These are phyloP conservation scores for Symphodus melops DNA, from an alignment of 2,113 vertebrate species.

Conservation along the genomic window DNA sequence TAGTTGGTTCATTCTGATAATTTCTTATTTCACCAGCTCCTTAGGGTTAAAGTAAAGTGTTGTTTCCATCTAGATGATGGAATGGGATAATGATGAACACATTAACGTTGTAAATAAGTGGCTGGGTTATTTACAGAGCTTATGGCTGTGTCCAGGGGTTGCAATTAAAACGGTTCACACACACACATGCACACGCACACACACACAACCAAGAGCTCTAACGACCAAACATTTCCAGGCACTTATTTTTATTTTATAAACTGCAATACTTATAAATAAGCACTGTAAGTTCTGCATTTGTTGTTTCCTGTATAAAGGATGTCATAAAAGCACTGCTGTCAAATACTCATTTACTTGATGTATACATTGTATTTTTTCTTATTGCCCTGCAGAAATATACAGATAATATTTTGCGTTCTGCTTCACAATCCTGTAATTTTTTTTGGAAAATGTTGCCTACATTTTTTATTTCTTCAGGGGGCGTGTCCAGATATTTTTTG, in stretches of 20 bases:
- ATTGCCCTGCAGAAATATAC: neutral
- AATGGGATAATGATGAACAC: constrained; percentile 65
- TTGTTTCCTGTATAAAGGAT: constrained; percentile 20
- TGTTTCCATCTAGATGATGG: constrained; percentile 58
- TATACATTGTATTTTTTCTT: neutral
- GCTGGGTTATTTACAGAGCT: constrained; percentile 61
- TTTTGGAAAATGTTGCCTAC: no score
- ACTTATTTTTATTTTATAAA: constrained; percentile 54
- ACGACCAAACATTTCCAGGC: constrained; percentile 66
- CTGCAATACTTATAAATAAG: constrained; percentile 19
- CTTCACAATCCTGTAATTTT: neutral
- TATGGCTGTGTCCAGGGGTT: constrained; percentile 65
- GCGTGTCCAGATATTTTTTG: no score
- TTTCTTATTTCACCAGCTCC: constrained; percentile 44
- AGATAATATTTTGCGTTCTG: neutral
- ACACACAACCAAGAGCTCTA: constrained; percentile 62
- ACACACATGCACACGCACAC: constrained; percentile 56
- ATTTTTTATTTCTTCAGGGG: no score
- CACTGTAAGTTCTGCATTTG: constrained; percentile 23
- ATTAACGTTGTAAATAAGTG: constrained; percentile 51
- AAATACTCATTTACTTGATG: constrained; percentile 2
- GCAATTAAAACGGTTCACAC: constrained; percentile 75
- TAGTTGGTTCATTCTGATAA: constrained; percentile 57
- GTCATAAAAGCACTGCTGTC: neutral
- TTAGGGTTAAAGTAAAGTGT: constrained; percentile 45